These are phyloP conservation scores for Latrodectus geometricus DNA, from an alignment of 1,140 invertebrate genomes.

Conservation along the genomic window DNA sequence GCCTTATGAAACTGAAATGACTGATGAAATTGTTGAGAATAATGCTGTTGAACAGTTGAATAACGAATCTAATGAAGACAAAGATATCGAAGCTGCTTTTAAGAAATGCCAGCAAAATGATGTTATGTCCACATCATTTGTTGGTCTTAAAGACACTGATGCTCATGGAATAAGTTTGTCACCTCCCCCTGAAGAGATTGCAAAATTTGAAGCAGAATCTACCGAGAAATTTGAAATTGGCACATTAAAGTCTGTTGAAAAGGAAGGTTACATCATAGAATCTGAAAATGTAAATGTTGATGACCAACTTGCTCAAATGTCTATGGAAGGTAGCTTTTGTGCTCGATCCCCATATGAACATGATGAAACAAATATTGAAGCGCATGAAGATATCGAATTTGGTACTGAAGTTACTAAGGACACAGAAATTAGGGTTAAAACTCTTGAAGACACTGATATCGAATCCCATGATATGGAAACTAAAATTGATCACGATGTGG, in stretches of 20 bases:
- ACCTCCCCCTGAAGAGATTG: background rate
- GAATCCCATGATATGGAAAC: background rate
- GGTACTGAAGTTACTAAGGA: slow-evolving; percentile 13
- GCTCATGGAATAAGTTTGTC: background rate
- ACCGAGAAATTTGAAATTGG: background rate
- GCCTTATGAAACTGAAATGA: slow-evolving; percentile 22
- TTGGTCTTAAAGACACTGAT: background rate
- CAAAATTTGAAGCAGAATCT: background rate
- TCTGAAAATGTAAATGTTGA: slow-evolving; percentile 3
- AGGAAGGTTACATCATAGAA: slow-evolving; percentile 1
- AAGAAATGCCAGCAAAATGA: slow-evolving; percentile 4
- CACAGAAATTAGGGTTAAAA: background rate
- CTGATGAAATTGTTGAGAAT: background rate
- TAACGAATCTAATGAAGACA: slow-evolving; percentile 4
- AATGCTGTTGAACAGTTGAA: background rate
- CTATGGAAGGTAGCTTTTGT: slow-evolving; percentile 61
- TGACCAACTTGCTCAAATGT: slow-evolving; percentile 30
- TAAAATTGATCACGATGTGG: background rate
- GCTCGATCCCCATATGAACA: background rate
- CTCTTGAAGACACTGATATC: background rate
- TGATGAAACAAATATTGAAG: slow-evolving; percentile 68
- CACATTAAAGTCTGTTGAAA: background rate
- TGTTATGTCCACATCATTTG: slow-evolving; percentile 39
- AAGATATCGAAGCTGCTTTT: slow-evolving; percentile 5
- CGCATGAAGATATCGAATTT: slow-evolving; percentile 57